Conservation (phyloP, 1,140 invertebrate species). For the Bombus turneri region DNA sequence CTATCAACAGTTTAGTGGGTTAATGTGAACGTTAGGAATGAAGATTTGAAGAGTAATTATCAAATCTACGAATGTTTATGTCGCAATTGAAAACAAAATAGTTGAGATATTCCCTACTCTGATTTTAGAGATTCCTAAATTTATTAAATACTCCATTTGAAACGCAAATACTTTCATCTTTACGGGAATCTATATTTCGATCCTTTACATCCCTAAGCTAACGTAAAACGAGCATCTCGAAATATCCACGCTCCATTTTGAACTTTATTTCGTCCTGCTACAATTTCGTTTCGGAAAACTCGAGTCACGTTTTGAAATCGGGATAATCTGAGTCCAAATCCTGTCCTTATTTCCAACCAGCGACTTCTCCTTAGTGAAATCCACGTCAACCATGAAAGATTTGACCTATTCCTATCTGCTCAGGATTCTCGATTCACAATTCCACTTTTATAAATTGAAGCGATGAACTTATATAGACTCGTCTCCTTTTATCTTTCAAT, state of each 20-base stretch:
- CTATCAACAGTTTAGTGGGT: too few relatives aligned
- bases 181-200: not conserved
- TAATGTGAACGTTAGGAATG: too few relatives aligned
- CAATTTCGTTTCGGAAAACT: not conserved
- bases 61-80: too few relatives aligned
- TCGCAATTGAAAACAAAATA: too few relatives aligned
- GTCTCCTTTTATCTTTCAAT: too few relatives aligned
- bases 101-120: too few relatives aligned
- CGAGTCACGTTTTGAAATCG: conserved; percentile 6
- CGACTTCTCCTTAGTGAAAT: not conserved
- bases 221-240: not conserved
- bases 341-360: not conserved
- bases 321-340: conserved; percentile 1
- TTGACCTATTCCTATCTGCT: not conserved
- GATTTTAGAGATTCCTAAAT: too few relatives aligned
- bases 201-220: not conserved
- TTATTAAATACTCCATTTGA: not conserved
- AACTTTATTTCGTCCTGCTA: not conserved
- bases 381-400: too few relatives aligned
- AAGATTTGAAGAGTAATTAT: too few relatives aligned
- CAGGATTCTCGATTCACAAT: not conserved
- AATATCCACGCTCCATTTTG: not conserved
- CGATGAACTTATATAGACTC: too few relatives aligned
- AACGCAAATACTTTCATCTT: too few relatives aligned
- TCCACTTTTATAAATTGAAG: not conserved